These are phyloP conservation scores for Teinopalpus imperialis DNA, from an alignment of 2,888 invertebrate genomes.

Conservation along the genomic window DNA sequence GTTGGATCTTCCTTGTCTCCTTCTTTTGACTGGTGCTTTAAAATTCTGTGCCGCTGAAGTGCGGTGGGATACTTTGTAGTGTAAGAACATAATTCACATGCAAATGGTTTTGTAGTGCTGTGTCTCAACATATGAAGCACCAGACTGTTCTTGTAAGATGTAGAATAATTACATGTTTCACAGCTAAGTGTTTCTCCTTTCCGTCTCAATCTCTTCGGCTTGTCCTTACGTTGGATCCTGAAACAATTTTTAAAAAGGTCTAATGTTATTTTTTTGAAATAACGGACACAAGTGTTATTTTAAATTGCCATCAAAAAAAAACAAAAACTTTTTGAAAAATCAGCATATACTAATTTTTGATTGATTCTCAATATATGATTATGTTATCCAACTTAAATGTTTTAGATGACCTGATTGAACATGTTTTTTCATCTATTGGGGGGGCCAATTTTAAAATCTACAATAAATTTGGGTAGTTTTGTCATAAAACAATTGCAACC, in stretches of 20 bases:
- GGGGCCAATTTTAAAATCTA: no score
- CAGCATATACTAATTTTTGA: no score
- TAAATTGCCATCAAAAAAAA: no score
- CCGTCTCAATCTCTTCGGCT: slow-evolving; percentile 14
- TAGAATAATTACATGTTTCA: slow-evolving; percentile 48
- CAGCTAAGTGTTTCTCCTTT: slow-evolving; percentile 37
- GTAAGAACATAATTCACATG: slow-evolving; percentile 47
- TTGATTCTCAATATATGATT: no score
- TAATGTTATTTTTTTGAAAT: no score
- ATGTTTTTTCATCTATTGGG: no score
- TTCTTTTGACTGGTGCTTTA: slow-evolving; percentile 43
- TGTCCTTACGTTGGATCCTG: slow-evolving; percentile 16
- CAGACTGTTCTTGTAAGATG: slow-evolving; percentile 49
- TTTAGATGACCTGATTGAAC: no score
- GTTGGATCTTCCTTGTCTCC: slow-evolving; percentile 21
- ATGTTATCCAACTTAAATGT: no score
- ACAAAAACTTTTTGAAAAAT: no score
- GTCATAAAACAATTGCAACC: no score
- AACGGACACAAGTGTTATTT: no score
- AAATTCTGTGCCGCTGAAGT: slow-evolving; percentile 44
- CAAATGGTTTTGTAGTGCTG: slow-evolving; percentile 39
- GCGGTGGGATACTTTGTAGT: slow-evolving; percentile 51
- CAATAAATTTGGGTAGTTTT: no score
- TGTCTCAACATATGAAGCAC: slow-evolving; percentile 47
- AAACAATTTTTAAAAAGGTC: background rate